These are phyloP conservation scores for Coleophora deauratella DNA, from an alignment of 2,888 invertebrate genomes.

Conservation along the genomic window DNA sequence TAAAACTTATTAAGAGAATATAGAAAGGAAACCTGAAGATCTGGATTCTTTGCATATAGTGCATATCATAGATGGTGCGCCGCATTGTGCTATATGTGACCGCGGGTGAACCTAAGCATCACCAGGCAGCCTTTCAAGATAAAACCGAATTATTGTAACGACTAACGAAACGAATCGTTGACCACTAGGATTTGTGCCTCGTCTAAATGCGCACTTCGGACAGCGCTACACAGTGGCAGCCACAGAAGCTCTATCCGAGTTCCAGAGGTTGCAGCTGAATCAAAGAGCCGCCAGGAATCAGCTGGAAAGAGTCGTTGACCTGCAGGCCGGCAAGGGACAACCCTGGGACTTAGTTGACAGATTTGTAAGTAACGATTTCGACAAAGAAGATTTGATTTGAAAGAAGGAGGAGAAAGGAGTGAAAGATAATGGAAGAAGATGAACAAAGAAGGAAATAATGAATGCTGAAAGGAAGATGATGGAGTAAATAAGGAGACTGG, in stretches of 20 bases:
- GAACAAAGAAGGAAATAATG: too few relatives aligned
- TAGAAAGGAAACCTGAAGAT: too few relatives aligned
- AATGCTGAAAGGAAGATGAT: too few relatives aligned
- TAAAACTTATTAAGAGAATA: too few relatives aligned
- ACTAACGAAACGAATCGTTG: too few relatives aligned
- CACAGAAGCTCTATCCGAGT: constrained; percentile 82
- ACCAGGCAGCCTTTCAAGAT: too few relatives aligned
- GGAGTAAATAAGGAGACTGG: too few relatives aligned
- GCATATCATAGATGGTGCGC: too few relatives aligned
- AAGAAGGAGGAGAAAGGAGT: neutral
- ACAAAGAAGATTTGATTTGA: neutral
- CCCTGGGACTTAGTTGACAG: constrained; percentile 76
- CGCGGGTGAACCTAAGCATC: too few relatives aligned
- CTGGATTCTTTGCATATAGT: too few relatives aligned
- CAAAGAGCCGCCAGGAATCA: constrained; percentile 75
- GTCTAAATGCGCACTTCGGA: constrained; percentile 78
- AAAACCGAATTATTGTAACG: too few relatives aligned
- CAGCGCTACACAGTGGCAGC: constrained; percentile 82
- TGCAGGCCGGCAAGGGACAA: constrained; percentile 77
- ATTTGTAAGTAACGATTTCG: constrained; percentile 61
- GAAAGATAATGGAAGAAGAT: constrained; percentile 6
- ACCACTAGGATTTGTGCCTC: constrained; percentile 77
- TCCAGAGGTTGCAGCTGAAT: constrained; percentile 76
- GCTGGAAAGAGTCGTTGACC: constrained; percentile 71
- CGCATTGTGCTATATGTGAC: too few relatives aligned